phyloP scores from a whole-genome alignment of 2,113 vertebrate genomes.

The Nematolebias whitei region DNA sequence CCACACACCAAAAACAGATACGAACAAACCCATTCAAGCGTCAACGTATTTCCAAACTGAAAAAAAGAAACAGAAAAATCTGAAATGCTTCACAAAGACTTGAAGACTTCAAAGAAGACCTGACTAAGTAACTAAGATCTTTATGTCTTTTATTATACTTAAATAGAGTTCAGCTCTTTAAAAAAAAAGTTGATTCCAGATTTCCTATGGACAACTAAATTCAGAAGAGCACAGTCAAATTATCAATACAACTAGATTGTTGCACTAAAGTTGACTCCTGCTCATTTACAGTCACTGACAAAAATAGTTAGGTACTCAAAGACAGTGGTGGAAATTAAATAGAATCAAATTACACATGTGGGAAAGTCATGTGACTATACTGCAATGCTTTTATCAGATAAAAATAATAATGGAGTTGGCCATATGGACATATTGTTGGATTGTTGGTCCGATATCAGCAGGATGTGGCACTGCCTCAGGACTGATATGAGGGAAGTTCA shows the following conservation, averaged over 20 bases:
- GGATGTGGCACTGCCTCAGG: too few species aligned
- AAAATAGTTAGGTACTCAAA: neutral
- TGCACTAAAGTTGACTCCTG: neutral
- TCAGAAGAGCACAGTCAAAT: neutral
- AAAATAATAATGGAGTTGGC: too few species aligned
- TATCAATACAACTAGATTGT: neutral
- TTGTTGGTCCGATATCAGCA: too few species aligned
- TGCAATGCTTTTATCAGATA: too few species aligned
- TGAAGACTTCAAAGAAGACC: constrained; percentile 30
- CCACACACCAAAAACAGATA: constrained; percentile 1
- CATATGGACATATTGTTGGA: too few species aligned
- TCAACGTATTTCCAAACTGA: constrained; percentile 41
- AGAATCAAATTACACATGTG: too few species aligned
- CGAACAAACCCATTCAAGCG: constrained; percentile 21
- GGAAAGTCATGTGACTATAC: too few species aligned
- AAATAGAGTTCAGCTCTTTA: constrained; percentile 18
- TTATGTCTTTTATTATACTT: constrained; percentile 12
- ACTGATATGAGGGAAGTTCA: too few species aligned
- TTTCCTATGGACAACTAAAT: constrained; percentile 9
- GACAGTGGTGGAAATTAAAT: too few species aligned
- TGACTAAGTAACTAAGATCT: constrained; percentile 20
- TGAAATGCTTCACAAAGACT: constrained; percentile 24
- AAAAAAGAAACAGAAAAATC: constrained; percentile 28
- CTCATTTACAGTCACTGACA: neutral
- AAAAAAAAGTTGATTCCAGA: neutral